Base-by-base conservation (phyloP, 2,888 invertebrate species). In the Leptothorax acervorum region DNA sequence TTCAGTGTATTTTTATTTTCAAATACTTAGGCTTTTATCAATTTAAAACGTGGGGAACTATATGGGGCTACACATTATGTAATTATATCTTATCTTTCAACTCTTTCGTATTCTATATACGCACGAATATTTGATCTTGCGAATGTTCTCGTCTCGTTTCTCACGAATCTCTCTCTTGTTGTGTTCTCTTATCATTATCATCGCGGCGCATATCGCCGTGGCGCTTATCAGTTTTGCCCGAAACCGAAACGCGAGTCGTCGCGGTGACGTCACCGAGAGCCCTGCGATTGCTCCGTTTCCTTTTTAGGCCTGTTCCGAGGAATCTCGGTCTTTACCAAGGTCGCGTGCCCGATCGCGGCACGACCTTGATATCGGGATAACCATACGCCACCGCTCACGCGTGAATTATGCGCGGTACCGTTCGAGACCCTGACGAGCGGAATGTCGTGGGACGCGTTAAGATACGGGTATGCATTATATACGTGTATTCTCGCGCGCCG, bases 241-340 rank as follows among this genome's bases (percentile, higher is more conserved):
- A 62, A 62, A n/a, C 31, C 31, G 78, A 70, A 45, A 28, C 42
- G 23, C 12, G 31, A 11, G 28, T 8, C 15, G 9, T 11, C 18
- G 45, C 3, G 15, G 18, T 81, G 79, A 81, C 23, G 79, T 71
- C 79, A 81, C 5, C 8, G 35, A 55, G 28, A 45, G 35, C 18
- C 8, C 15, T 23, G 48, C 55, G 68, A 71, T 12, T n/a, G 79
- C 39, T 71, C 39, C 35, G 48, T 12, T 57, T 68, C 79, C 79
- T 71, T 81, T 81, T 81, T 71, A 81, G 51, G 79, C 12, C 39
- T n/a, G 48, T 39, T 35, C 48, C 48, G 48, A 39, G 73, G 48
- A 81, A 81, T 81, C 60, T 81, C 73, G 79, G 79, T 71, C 79
- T 81, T 81, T 81, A 81, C 39, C 79, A 81, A 81, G 79, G 73